Conservation (phyloP, 2,797 vertebrate genomes). For the Hylomyscus alleni region DNA sequence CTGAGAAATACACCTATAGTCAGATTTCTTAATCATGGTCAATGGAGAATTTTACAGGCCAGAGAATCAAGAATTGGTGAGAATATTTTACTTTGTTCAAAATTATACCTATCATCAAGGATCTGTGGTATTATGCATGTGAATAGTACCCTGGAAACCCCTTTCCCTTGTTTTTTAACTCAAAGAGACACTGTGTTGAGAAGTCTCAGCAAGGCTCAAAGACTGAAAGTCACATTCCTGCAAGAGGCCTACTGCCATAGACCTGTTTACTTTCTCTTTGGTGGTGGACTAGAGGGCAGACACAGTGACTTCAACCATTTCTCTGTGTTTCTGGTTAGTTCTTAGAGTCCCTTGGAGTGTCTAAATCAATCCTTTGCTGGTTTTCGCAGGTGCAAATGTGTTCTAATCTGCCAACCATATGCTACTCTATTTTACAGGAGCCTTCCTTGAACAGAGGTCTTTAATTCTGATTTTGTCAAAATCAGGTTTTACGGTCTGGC, state of each 20-base stretch:
- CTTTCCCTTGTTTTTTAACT: not conserved
- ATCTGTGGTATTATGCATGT: not conserved
- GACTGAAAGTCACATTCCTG: not conserved
- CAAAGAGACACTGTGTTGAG: not conserved
- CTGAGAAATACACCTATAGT: not conserved
- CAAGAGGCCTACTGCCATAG: not conserved
- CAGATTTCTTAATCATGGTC: not conserved
- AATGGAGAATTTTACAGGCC: not conserved
- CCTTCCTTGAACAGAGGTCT: constrained; percentile 51
- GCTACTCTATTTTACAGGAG: constrained; percentile 46
- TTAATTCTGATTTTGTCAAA: constrained; percentile 74
- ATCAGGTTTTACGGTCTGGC: constrained; percentile 54
- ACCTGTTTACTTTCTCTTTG: not conserved
- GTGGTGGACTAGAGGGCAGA: too few relatives aligned
- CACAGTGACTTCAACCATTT: not conserved
- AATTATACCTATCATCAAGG: not conserved
- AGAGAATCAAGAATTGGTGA: not conserved
- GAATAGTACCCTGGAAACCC: not conserved
- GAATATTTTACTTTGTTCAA: not conserved
- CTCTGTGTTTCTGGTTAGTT: constrained; percentile 53
- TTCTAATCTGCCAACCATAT: constrained; percentile 69
- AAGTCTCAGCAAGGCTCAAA: not conserved
- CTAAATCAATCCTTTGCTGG: constrained; percentile 57
- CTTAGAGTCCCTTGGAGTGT: constrained; percentile 61
- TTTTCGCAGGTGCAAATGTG: constrained; percentile 63